These are phyloP conservation scores for Synergus umbraculus DNA, from an alignment of 2,888 invertebrate genomes.

Conservation along the genomic window DNA sequence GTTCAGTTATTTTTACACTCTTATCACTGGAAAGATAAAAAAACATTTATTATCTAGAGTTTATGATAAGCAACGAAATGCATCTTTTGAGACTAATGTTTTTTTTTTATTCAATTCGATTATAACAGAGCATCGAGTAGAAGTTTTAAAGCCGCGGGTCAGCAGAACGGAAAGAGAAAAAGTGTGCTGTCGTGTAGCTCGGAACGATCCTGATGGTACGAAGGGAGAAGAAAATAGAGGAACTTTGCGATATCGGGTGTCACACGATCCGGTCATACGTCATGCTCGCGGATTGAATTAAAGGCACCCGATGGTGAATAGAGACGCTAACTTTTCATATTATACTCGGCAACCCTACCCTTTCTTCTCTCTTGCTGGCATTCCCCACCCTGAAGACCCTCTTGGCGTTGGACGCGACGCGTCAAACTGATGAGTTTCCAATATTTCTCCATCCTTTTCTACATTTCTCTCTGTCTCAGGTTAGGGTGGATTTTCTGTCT, in stretches of 20 bases:
- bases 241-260: conserved; percentile 60
- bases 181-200: conserved; percentile 30
- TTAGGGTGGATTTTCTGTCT: conserved; percentile 6
- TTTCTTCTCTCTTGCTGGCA: conserved; percentile 40
- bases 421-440: conserved; percentile 61
- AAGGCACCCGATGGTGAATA: conserved; percentile 55
- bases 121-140: conserved; percentile 32
- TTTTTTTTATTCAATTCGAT: conserved; percentile 41
- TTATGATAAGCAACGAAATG: neutral
- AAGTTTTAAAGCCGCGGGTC: conserved; percentile 37
- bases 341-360: conserved; percentile 48
- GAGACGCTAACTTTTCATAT: conserved; percentile 61
- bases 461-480: conserved; percentile 18
- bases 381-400: conserved; percentile 7
- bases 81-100: neutral
- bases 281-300: conserved; percentile 61
- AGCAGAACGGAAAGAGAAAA: conserved; percentile 31
- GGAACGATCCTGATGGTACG: neutral
- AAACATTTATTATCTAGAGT: neutral
- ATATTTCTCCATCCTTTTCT: conserved; percentile 53
- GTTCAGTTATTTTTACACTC: too few relatives aligned
- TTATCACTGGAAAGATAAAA: too few relatives aligned
- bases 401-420: conserved; percentile 48
- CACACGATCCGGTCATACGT: conserved; percentile 58
- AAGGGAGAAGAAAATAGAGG: conserved; percentile 49